Evolutionary conservation across 2,797 vertebrate species (phyloP), one percentile per base, ranked within the genome.

Genomic region (Poecilia picta): DNA sequence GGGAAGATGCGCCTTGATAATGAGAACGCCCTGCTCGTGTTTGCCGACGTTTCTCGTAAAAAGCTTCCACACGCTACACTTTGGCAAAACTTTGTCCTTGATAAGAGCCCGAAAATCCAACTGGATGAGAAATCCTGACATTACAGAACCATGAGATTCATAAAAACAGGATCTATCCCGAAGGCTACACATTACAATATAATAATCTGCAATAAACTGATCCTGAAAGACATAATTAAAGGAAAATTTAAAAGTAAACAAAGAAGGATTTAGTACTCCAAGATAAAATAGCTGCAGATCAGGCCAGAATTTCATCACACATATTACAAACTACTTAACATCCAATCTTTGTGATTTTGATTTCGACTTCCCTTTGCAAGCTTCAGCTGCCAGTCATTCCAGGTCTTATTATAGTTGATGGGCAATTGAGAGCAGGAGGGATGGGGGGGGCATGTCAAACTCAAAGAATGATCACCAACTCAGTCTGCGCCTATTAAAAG

Each of bases 331-430:
- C 55, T 75, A 53, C 36, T 82, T 45, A 80, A 53, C 47, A 81
- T 89, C 80, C 47, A 36, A 77, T 87, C 77, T 88, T 80, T 76
- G 83, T 83, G 77, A 77, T 81, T 82, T 91, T 93, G 95, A 90
- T 94, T 95, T 93, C 88, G 81, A 86, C 90, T 93, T 88, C 90
- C 64, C 79, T 84, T 86, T 76, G 81, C 87, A 88, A 88, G 89
- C 85, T 85, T 81, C 80, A 78, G 90, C 94, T 95, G 94, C 92
- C 93, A 94, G 87, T 86, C 93, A 95, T 94, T 94, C 92, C 91
- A 82, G 31, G 70, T 93, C 93, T 96, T 95, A 95, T 96, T 95
- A 95, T 93, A 95, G 94, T 92, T 92, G 92, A 95, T 90, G 92
- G 89, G 89, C 85, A 87, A 85, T 62, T 81, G 87, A 89, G 71